phyloP scores from a whole-genome alignment of 2,888 invertebrate species.

The Pelosia muscerda region DNA sequence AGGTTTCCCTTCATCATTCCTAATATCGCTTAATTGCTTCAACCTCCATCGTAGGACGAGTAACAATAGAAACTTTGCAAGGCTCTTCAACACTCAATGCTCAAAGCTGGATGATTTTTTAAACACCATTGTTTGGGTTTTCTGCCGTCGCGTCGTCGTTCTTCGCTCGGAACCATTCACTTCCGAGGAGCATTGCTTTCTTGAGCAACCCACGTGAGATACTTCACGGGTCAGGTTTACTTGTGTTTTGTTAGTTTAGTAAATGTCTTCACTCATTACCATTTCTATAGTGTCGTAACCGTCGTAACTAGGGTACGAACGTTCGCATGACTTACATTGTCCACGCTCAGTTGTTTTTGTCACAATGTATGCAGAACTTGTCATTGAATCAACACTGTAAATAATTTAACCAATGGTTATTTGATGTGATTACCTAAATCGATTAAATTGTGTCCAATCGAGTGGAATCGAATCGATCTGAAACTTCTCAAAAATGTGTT shows the following conservation, averaged over 20 bases:
- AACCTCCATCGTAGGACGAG: constrained; percentile 68
- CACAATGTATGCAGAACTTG: constrained; percentile 32
- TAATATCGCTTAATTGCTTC: constrained; percentile 79
- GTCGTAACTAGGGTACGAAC: constrained; percentile 59
- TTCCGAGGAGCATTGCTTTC: constrained; percentile 69
- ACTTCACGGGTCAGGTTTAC: constrained; percentile 61
- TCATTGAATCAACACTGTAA: constrained; percentile 29
- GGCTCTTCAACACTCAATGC: constrained; percentile 64
- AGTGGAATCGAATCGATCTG: constrained; percentile 20
- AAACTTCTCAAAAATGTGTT: constrained; percentile 38
- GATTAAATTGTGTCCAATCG: constrained; percentile 10
- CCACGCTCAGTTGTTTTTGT: constrained; percentile 42
- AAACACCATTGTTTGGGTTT: constrained; percentile 66
- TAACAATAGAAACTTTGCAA: constrained; percentile 73
- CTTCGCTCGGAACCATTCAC: constrained; percentile 62
- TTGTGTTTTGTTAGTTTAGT: constrained; percentile 62
- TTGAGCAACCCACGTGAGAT: constrained; percentile 69
- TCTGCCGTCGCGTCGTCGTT: constrained; percentile 44
- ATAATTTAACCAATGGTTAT: constrained; percentile 22
- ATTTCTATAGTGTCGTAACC: constrained; percentile 62
- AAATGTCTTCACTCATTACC: constrained; percentile 64
- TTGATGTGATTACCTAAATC: constrained; percentile 23
- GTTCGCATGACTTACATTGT: constrained; percentile 60
- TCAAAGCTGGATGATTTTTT: constrained; percentile 65
- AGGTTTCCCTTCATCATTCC: constrained; percentile 71